Evolutionary conservation across 2,113 vertebrate species (phyloP).

Genomic region (Osmerus mordax): DNA sequence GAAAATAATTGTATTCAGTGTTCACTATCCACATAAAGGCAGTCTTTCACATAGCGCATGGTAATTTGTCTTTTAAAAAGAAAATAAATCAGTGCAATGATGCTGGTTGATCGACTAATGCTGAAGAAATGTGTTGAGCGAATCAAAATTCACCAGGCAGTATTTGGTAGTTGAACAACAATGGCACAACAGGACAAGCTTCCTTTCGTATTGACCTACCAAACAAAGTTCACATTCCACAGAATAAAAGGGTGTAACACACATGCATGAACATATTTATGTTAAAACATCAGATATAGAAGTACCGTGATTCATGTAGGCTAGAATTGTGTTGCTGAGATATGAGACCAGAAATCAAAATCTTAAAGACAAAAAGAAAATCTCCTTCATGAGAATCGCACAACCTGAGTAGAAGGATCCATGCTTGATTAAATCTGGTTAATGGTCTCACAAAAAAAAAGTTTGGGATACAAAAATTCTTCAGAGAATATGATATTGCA

Average conservation of each 20-base stretch:
- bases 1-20: not conserved
- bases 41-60: not conserved
- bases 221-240: not conserved
- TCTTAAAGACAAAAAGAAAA: too few relatives aligned
- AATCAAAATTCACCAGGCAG: slow-evolving; percentile 19
- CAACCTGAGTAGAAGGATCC: not conserved
- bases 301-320: too few relatives aligned
- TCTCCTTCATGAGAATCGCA: not conserved
- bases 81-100: slow-evolving; percentile 19
- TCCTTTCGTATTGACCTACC: not conserved
- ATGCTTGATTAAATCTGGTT: not conserved
- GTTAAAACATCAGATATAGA: not conserved
- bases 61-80: not conserved
- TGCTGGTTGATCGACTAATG: slow-evolving; percentile 25
- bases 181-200: not conserved
- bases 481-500: too few relatives aligned
- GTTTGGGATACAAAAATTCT: too few relatives aligned
- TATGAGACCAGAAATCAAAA: too few relatives aligned
- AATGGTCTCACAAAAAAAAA: too few relatives aligned
- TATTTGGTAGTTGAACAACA: slow-evolving; percentile 12
- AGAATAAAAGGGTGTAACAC: not conserved
- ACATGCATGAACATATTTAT: not conserved
- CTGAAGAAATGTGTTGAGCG: slow-evolving; percentile 15
- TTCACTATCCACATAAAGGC: not conserved
- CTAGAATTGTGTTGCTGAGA: too few relatives aligned